A percentile compares a stretch with the other conserved stretches of the same genome.
Evolutionary conservation across 2,888 invertebrate species (phyloP).

Genomic region (Eubasilissa splendida): DNA sequence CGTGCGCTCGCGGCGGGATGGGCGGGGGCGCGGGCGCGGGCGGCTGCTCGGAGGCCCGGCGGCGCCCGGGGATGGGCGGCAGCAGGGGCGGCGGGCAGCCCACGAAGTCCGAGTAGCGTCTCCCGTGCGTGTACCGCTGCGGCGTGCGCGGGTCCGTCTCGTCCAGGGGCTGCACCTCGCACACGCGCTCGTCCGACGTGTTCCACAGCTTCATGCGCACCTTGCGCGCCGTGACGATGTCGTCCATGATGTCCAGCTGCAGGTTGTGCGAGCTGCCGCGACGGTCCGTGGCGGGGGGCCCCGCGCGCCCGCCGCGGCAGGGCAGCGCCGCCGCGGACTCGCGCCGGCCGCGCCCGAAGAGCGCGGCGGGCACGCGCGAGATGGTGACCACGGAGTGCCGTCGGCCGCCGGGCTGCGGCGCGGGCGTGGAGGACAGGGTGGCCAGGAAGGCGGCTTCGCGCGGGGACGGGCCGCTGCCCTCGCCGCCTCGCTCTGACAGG

Average conservation of each 20-base stretch:
- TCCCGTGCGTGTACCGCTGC: conserved; percentile 76
- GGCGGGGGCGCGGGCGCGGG: conserved; percentile 65
- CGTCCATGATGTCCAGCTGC: conserved; percentile 91
- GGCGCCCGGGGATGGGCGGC: conserved; percentile 75
- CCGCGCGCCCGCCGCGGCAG: conserved; percentile 68
- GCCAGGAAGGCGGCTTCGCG: conserved; percentile 88
- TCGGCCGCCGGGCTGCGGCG: conserved; percentile 80
- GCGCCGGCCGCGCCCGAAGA: conserved; percentile 84
- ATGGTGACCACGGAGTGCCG: conserved; percentile 91
- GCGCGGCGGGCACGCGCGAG: conserved; percentile 83
- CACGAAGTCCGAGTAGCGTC: conserved; percentile 84
- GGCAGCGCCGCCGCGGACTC: conserved; percentile 89
- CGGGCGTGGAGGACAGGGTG: conserved; percentile 83
- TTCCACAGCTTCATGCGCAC: conserved; percentile 89
- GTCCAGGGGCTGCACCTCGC: conserved; percentile 86
- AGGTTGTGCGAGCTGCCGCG: conserved; percentile 86
- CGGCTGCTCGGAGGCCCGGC: conserved; percentile 84
- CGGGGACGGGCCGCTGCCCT: conserved; percentile 82
- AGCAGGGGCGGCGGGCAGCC: conserved; percentile 74
- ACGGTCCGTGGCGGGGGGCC: conserved; percentile 82
- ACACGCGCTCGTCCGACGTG: conserved; percentile 84
- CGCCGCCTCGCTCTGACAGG: conserved; percentile 85
- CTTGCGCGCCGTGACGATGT: conserved; percentile 87
- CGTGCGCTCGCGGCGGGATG: conserved; percentile 58
- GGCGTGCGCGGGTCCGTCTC: conserved; percentile 73